A percentile compares a stretch with the other conserved stretches of the same genome.
Conservation (phyloP, 2,113 vertebrate species). For the Pteruthius melanotis region DNA sequence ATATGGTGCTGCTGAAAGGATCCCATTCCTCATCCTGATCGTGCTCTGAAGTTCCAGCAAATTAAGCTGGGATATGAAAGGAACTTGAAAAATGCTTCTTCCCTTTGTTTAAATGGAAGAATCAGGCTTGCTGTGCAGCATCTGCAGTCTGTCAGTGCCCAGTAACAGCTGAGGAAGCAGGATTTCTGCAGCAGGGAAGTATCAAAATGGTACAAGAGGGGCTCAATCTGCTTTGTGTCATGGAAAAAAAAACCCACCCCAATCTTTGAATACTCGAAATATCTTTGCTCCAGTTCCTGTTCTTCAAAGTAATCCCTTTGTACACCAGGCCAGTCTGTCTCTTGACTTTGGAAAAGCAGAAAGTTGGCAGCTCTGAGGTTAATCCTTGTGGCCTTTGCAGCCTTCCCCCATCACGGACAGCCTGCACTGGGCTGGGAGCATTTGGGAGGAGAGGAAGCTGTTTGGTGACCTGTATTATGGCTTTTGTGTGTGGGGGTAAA, state of each 20-base stretch:
- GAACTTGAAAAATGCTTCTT: not conserved
- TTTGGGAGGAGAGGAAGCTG: not conserved
- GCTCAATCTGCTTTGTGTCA: not conserved
- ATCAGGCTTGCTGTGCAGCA: not conserved
- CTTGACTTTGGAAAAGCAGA: not conserved
- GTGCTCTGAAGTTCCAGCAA: not conserved
- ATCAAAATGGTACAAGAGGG: not conserved
- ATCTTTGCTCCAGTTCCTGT: not conserved
- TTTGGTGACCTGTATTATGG: accelerated
- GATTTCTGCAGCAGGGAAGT: not conserved
- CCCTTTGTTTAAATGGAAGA: not conserved
- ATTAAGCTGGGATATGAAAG: not conserved
- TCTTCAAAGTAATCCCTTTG: not conserved
- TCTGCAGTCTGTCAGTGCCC: not conserved
- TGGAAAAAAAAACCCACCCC: not conserved
- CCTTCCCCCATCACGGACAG: accelerated
- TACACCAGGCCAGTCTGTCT: not conserved
- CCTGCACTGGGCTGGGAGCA: not conserved
- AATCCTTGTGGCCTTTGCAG: not conserved
- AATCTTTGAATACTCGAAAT: not conserved
- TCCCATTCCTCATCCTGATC: not conserved
- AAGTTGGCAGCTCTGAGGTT: not conserved
- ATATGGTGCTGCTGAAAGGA: not conserved
- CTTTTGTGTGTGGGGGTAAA: not conserved
- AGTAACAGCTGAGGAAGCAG: not conserved